Conservation (phyloP, 92 coral and sea anemone genomes). For the Hydrozoanthus gracilis region DNA sequence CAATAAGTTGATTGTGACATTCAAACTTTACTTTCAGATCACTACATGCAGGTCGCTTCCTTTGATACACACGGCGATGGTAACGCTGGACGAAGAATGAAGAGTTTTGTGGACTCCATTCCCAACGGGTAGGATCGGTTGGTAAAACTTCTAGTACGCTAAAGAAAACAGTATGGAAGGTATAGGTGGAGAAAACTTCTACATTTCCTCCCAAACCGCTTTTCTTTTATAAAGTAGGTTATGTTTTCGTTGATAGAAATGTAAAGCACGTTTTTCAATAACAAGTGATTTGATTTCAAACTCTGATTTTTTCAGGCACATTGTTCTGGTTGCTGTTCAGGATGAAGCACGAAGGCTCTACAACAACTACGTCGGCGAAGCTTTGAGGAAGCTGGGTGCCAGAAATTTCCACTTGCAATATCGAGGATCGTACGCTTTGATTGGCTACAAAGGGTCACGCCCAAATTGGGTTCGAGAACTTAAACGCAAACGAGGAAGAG, state of each 20-base stretch:
- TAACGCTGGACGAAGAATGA: constrained; percentile 25
- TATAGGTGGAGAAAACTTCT: too few species aligned
- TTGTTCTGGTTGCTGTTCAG: constrained; percentile 40
- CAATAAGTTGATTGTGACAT: neutral
- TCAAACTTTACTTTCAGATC: neutral
- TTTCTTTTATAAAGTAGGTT: too few species aligned
- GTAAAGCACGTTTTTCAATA: too few species aligned
- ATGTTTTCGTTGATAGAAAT: too few species aligned
- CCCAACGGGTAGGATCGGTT: constrained; percentile 14
- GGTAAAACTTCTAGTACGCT: too few species aligned
- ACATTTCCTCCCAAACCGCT: too few species aligned
- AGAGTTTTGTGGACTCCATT: constrained; percentile 21
- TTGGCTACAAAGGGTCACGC: constrained; percentile 43
- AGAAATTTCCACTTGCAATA: constrained; percentile 9
- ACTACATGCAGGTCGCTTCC: constrained; percentile 33
- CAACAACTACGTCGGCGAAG: constrained; percentile 18
- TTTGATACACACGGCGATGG: constrained; percentile 47
- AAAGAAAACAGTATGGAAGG: too few species aligned
- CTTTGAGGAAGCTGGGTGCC: constrained; percentile 18
- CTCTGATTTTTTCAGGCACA: neutral
- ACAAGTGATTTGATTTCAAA: too few species aligned
- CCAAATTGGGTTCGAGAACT: constrained; percentile 3
- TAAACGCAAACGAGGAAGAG: constrained; percentile 11
- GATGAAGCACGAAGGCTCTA: constrained; percentile 24
- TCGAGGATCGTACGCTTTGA: constrained; percentile 33